These are phyloP conservation scores for Larimichthys crocea DNA, from an alignment of 2,113 vertebrate genomes.

Conservation along the genomic window DNA sequence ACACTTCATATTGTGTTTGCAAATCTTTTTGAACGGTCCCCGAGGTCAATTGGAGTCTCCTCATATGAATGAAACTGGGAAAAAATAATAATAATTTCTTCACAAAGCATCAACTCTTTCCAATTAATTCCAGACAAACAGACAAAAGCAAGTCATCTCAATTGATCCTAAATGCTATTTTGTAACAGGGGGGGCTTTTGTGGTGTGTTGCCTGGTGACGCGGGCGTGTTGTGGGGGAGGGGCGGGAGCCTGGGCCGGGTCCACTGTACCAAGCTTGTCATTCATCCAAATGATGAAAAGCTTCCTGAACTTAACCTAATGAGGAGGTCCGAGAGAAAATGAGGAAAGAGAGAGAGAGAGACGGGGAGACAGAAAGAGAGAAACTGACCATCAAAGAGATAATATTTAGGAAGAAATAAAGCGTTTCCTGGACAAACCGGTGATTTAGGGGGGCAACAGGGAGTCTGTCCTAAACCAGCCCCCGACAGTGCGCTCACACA, in stretches of 20 bases:
- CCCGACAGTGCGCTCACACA: constrained; percentile 78
- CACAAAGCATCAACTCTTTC: constrained; percentile 79
- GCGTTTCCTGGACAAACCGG: constrained; percentile 71
- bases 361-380: constrained; percentile 15
- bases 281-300: constrained; percentile 85
- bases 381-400: constrained; percentile 78
- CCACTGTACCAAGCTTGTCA: constrained; percentile 78
- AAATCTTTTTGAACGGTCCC: constrained; percentile 59
- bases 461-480: constrained; percentile 72
- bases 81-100: constrained; percentile 69
- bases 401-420: constrained; percentile 79
- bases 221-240: constrained; percentile 69
- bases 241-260: constrained; percentile 54
- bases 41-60: constrained; percentile 69
- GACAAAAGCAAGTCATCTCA: constrained; percentile 80
- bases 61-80: constrained; percentile 46
- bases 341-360: constrained; percentile 34
- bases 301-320: constrained; percentile 85
- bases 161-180: constrained; percentile 81
- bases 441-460: constrained; percentile 75
- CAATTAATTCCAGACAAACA: constrained; percentile 80
- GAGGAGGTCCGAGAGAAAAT: constrained; percentile 70
- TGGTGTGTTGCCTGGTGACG: constrained; percentile 83
- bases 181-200: constrained; percentile 77
- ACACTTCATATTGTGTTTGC: constrained; percentile 55